Evolutionary conservation across 2,797 vertebrate species (phyloP).

Genomic region (Margarornis squamiger): DNA sequence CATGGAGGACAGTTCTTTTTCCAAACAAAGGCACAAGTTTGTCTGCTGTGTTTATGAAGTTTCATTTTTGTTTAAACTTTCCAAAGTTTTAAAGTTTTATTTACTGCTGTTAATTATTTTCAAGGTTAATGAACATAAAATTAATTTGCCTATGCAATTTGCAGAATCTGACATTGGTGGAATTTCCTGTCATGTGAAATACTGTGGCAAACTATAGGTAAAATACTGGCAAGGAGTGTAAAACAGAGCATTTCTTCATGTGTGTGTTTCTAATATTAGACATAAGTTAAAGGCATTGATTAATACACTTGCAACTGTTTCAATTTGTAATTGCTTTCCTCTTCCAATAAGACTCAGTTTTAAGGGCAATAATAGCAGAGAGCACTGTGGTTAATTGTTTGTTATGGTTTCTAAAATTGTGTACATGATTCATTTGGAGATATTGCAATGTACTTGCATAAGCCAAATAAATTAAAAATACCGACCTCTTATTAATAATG

Average conservation of each 20-base stretch:
- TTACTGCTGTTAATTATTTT: not conserved
- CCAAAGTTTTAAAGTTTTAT: not conserved
- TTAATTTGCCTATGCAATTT: not conserved
- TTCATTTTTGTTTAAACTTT: not conserved
- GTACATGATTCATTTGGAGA: not conserved
- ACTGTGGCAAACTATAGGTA: not conserved
- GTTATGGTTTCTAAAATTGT: not conserved
- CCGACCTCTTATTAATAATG: conserved; percentile 5
- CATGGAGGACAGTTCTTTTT: not conserved
- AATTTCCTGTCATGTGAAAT: not conserved
- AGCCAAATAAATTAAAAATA: conserved; percentile 46
- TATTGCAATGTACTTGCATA: not conserved
- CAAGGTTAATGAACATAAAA: not conserved
- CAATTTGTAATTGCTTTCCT: not conserved
- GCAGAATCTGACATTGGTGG: not conserved
- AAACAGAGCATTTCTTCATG: not conserved
- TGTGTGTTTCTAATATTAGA: not conserved
- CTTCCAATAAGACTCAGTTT: not conserved
- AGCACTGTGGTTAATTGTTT: not conserved
- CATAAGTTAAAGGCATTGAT: conserved; percentile 11
- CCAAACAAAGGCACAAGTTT: not conserved
- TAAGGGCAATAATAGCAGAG: not conserved
- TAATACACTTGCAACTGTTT: not conserved
- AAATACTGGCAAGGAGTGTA: not conserved
- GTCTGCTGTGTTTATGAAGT: not conserved